Evolutionary conservation across 2,113 vertebrate genomes (phyloP), one percentile per base, ranked within the genome.

Genomic region (Ctenodactylus gundi): DNA sequence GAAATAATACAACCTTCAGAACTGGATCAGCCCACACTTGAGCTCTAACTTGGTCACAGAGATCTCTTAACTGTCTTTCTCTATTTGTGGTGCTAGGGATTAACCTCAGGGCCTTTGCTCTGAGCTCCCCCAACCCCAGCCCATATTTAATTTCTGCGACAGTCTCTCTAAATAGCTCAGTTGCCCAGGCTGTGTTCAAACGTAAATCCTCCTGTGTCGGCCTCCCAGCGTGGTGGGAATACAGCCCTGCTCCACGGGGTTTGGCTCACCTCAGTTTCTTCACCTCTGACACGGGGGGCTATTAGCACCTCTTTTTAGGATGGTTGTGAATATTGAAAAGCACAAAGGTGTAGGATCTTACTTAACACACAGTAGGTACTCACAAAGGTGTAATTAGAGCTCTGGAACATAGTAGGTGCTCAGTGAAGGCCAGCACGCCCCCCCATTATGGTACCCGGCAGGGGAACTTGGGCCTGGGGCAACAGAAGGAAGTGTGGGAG

Each of bases 361-460:
- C 44, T 25, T 31, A 82, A 72, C 60, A 87, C 62, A 62, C 4
- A 57, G n/a, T n/a, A n/a, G n/a, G n/a, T n/a, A n/a, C n/a, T n/a
- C n/a, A n/a, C n/a, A n/a, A n/a, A n/a, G n/a, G n/a, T n/a, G n/a
- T n/a, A n/a, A n/a, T n/a, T n/a, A n/a, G n/a, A n/a, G n/a, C n/a
- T n/a, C n/a, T n/a, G n/a, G n/a, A n/a, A 75, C 72, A 46, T 31
- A 75, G 91, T 31, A 93, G 90, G 67, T 55, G 36, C 82, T 84
- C 72, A 53, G 1, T 64, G 49, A 93, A 84, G 20, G 29, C 41
- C 29, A 53, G 41, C 17, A 0, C 15, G 41, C 4, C 1, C 1
- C 39, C 34, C 31, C 36, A 0, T 7, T 3, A 21, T 65, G 44
- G 1, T n/a, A 20, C 57, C 14, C 17, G 51, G 34, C 7, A 53